Conservation (phyloP, 2,113 vertebrate species). For the Ctenodactylus gundi region DNA sequence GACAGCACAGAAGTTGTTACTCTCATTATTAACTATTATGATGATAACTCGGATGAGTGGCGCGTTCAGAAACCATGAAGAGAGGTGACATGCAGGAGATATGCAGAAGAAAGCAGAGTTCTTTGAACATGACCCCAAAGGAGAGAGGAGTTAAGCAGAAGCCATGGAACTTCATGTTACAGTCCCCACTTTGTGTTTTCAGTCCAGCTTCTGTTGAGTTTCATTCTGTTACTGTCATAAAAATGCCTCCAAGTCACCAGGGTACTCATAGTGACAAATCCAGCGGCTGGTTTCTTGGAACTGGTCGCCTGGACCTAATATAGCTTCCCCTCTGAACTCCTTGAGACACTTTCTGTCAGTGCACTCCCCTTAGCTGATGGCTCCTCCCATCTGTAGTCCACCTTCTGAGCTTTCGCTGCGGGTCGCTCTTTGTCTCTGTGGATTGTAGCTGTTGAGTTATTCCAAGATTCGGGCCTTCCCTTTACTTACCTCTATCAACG, state of each 20-base stretch:
- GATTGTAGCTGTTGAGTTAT: not conserved
- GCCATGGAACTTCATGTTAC: not conserved
- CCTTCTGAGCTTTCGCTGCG: not conserved
- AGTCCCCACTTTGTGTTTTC: not conserved
- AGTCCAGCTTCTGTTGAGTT: not conserved
- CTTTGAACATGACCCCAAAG: not conserved
- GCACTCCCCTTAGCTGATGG: fast-evolving
- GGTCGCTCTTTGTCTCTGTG: not conserved
- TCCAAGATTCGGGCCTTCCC: not conserved
- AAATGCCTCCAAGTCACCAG: not conserved
- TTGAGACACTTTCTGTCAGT: not conserved
- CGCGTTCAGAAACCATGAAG: not conserved
- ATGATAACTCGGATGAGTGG: not conserved
- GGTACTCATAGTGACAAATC: not conserved
- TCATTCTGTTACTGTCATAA: not conserved
- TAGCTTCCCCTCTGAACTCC: not conserved
- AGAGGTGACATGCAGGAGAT: not conserved
- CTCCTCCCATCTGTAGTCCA: not conserved
- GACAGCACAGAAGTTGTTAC: not conserved
- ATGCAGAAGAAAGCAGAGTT: not conserved
- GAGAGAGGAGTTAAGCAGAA: not conserved
- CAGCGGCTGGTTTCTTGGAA: not conserved
- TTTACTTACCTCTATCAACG: not conserved
- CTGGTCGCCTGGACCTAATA: not conserved
- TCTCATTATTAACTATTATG: not conserved